These are phyloP conservation scores for Myrmophylax atrothorax DNA, from an alignment of 2,113 vertebrate genomes.

Conservation along the genomic window DNA sequence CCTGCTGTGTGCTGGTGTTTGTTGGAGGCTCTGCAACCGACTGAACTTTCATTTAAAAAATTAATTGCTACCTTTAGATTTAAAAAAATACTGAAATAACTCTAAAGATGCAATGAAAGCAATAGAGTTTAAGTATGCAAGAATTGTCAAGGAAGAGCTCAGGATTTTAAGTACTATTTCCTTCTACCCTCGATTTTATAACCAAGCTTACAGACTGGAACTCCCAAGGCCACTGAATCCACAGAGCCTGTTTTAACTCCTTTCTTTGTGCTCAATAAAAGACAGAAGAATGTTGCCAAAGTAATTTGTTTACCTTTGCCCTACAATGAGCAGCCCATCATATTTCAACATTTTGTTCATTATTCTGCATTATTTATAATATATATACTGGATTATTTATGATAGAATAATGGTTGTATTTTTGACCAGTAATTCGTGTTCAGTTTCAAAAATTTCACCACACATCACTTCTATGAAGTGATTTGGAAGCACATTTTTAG, in stretches of 20 bases:
- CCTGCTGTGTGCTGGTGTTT: background rate
- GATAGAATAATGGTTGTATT: background rate
- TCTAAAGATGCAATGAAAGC: background rate
- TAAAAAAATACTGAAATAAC: background rate
- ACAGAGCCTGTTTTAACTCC: background rate
- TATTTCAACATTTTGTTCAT: background rate
- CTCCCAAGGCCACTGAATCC: background rate
- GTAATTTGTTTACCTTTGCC: background rate
- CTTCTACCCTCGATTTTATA: background rate
- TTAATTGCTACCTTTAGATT: background rate
- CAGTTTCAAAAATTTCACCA: background rate
- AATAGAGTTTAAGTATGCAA: background rate
- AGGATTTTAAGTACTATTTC: background rate
- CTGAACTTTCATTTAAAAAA: background rate
- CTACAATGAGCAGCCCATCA: background rate
- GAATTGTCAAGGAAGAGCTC: background rate
- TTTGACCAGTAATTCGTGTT: background rate
- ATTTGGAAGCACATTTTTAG: background rate
- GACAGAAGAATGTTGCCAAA: background rate
- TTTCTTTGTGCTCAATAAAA: background rate
- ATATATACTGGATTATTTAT: background rate
- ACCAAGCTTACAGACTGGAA: background rate
- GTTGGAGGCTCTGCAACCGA: background rate
- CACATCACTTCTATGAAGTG: background rate
- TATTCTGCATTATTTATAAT: background rate